Base-by-base conservation (phyloP, 2,888 invertebrate genomes). In the Cheilosia scutellata region DNA sequence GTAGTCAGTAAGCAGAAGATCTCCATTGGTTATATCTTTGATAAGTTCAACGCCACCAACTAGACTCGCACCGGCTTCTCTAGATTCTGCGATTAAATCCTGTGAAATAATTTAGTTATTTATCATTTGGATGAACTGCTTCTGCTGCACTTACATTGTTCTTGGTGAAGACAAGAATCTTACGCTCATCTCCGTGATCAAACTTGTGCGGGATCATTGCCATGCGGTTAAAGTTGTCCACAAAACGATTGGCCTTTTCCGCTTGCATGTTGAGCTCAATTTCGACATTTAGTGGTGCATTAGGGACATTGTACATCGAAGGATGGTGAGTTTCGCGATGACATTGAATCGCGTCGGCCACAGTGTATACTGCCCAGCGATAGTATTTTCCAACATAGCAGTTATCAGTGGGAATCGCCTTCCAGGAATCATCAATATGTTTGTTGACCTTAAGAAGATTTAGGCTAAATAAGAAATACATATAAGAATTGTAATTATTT, bases 251-350 rank as follows among this genome's bases (percentile, higher is more conserved):
- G 0, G 88, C 78, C 77, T 93, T 93, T 70, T 93, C 93, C 0
- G 87, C 92, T 87, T 94, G 94, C 96, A 98, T 96, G 90, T 98
- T 96, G 4, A 98, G 91, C 91, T 98, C 97, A 76, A 98, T 93
- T 44, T 94, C 92, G 3, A 96, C 95, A 87, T 94, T 94, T 0
- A 98, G 91, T 13, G 94, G 92, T 0, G 96, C 95, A 91, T 96
- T 93, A 0, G 97, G 96, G 44, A 94, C 92, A 92, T 98, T 96
- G 89, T 95, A 96, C 93, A 98, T 95, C 0, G 96, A 94, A 0
- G 97, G 96, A 91, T 97, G 96, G 91, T 97, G 96, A 0, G 95
- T 95, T 92, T 98, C 97, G 60, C 96, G 94, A 89, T 97, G 96
- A 77, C 95, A 95, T 84, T 94, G 93, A 13, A 98, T 93, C 0